Evolutionary conservation across 2,888 invertebrate genomes (phyloP).

Genomic region (Drosophila austrosaltans): DNA sequence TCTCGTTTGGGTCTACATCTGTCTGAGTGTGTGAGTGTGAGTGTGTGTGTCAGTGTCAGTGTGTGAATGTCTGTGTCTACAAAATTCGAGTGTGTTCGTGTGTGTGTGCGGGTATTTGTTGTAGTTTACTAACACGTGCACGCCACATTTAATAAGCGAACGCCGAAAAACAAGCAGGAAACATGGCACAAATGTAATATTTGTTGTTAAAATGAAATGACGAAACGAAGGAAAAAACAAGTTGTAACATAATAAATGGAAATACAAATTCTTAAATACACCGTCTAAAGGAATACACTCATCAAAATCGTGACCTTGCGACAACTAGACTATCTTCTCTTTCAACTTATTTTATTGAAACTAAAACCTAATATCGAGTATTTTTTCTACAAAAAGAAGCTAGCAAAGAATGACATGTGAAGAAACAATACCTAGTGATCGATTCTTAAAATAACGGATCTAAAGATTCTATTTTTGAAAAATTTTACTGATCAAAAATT

Average conservation of each 20-base stretch:
- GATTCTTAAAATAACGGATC: too few species aligned
- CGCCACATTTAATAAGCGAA: constrained; percentile 69
- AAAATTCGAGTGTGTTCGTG: constrained; percentile 9
- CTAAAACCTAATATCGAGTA: too few species aligned
- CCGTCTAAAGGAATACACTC: constrained; percentile 34
- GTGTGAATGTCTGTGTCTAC: constrained; percentile 14
- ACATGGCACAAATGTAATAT: constrained; percentile 63
- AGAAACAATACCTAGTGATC: too few species aligned
- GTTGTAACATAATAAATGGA: constrained; percentile 43
- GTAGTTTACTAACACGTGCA: constrained; percentile 74
- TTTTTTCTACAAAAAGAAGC: too few species aligned
- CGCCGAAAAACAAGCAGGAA: constrained; percentile 52
- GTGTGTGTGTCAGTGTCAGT: constrained; percentile 3
- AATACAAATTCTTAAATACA: not conserved
- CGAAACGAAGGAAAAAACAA: constrained; percentile 43
- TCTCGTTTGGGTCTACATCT: constrained; percentile 17
- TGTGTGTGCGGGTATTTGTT: constrained; percentile 36
- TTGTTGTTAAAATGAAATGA: constrained; percentile 70
- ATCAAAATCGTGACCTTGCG: not conserved
- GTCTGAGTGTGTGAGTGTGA: constrained; percentile 22
- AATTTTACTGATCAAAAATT: too few species aligned
- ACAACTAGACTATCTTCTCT: too few species aligned
- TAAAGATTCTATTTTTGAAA: too few species aligned
- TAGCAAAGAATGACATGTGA: too few species aligned
- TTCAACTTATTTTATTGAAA: too few species aligned